These are phyloP conservation scores for Liopterus haemorrhoidalis DNA, from an alignment of 2,888 invertebrate genomes.

Conservation along the genomic window DNA sequence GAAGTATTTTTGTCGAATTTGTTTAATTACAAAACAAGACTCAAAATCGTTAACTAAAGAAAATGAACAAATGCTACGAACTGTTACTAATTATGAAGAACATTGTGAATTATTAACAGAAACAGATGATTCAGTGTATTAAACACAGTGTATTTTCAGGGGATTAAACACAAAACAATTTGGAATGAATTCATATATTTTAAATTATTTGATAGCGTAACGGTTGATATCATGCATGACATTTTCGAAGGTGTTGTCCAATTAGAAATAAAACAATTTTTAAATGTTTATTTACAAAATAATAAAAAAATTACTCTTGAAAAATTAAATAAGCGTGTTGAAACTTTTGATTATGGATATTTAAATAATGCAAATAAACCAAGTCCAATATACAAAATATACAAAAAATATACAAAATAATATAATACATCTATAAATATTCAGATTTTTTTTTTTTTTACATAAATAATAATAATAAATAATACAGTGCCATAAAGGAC, in stretches of 20 bases:
- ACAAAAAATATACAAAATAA: slow-evolving; percentile 8
- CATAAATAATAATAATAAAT: no score
- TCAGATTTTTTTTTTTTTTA: no score
- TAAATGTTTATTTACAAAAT: slow-evolving; percentile 14
- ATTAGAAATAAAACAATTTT: slow-evolving; percentile 21
- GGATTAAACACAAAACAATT: slow-evolving; percentile 13
- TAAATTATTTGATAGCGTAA: slow-evolving; percentile 21
- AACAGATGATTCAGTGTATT: background rate
- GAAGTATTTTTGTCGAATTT: slow-evolving; percentile 30
- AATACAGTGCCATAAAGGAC: no score
- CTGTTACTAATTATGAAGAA: slow-evolving; percentile 8
- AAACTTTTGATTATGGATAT: slow-evolving; percentile 15
- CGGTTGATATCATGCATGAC: slow-evolving; percentile 29
- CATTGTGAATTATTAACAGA: slow-evolving; percentile 2
- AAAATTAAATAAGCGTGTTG: slow-evolving; percentile 15
- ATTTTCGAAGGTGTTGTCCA: slow-evolving; percentile 26
- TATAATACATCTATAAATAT: slow-evolving; percentile 19
- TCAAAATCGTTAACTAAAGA: slow-evolving; percentile 10
- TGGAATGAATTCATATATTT: slow-evolving; percentile 25
- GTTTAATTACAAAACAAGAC: slow-evolving; percentile 21
- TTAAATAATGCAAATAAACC: slow-evolving; percentile 12
- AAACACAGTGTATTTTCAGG: slow-evolving; percentile 5
- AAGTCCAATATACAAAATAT: slow-evolving; percentile 8
- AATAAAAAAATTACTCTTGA: slow-evolving; percentile 5
- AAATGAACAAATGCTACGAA: slow-evolving; percentile 15